phyloP scores from a whole-genome alignment of 2,113 vertebrate species.

The Mormyrus iriodes region DNA sequence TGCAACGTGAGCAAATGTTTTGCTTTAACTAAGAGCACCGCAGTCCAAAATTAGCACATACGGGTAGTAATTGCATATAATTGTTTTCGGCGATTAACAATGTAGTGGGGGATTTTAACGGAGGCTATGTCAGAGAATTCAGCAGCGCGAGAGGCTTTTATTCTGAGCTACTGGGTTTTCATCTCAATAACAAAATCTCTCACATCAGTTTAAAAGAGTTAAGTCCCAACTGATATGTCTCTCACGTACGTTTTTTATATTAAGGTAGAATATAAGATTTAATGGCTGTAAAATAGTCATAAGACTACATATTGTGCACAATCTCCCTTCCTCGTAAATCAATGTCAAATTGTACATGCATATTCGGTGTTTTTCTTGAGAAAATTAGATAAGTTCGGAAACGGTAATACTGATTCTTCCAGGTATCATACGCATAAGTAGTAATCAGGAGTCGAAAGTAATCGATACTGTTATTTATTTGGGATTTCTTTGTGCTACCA shows the following conservation, averaged over 20 bases:
- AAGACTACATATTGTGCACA: background rate
- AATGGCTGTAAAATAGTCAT: background rate
- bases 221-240: background rate
- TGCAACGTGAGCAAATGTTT: slow-evolving; percentile 41
- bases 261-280: background rate
- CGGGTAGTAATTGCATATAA: slow-evolving; percentile 15
- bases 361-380: background rate
- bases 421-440: background rate
- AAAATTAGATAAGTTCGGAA: background rate
- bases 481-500: background rate
- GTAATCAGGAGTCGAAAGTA: background rate
- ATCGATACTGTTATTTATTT: background rate
- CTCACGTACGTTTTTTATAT: background rate
- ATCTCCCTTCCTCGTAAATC: background rate
- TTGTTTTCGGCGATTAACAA: slow-evolving; percentile 14
- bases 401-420: background rate
- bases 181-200: background rate
- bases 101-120: background rate
- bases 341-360: background rate
- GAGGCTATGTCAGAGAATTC: background rate
- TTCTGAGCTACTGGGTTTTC: background rate
- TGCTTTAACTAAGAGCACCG: slow-evolving; percentile 22
- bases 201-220: background rate
- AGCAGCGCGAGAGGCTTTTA: background rate
- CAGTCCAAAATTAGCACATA: slow-evolving; percentile 13